Evolutionary conservation across 2,113 vertebrate species (phyloP).

Genomic region (Centropus bengalensis): DNA sequence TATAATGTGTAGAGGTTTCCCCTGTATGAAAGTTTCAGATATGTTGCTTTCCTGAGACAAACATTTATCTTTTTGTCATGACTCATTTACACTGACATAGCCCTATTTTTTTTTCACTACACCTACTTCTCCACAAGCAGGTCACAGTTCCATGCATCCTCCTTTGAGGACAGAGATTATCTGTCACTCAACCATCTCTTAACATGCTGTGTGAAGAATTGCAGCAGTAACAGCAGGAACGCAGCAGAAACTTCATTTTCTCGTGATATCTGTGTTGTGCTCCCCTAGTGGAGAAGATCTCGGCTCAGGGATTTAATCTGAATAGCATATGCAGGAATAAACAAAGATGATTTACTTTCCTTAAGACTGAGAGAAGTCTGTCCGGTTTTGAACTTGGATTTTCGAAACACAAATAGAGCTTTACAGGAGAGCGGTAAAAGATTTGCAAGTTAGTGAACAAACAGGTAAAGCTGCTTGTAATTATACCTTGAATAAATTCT

Average conservation of each 20-base stretch:
- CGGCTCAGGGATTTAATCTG: neutral
- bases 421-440: neutral
- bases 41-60: neutral
- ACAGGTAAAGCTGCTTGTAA: neutral
- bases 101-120: neutral
- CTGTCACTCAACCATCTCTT: neutral
- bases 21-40: neutral
- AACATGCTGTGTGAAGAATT: neutral
- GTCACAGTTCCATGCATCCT: neutral
- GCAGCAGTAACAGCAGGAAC: neutral
- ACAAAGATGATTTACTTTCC: neutral
- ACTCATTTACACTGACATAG: neutral
- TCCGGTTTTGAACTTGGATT: neutral
- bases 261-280: neutral
- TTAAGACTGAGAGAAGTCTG: neutral
- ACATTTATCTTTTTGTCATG: neutral
- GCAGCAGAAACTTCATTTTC: neutral
- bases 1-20: neutral
- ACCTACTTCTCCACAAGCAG: neutral
- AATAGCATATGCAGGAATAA: neutral
- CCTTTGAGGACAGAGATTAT: neutral
- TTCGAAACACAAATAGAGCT: neutral
- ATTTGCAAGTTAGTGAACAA: neutral
- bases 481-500: conserved; percentile 69
- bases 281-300: neutral